A percentile compares a stretch with the other conserved stretches of the same genome.
Conservation (phyloP, 2,888 invertebrate species). For the Drosophila kuntzei region DNA sequence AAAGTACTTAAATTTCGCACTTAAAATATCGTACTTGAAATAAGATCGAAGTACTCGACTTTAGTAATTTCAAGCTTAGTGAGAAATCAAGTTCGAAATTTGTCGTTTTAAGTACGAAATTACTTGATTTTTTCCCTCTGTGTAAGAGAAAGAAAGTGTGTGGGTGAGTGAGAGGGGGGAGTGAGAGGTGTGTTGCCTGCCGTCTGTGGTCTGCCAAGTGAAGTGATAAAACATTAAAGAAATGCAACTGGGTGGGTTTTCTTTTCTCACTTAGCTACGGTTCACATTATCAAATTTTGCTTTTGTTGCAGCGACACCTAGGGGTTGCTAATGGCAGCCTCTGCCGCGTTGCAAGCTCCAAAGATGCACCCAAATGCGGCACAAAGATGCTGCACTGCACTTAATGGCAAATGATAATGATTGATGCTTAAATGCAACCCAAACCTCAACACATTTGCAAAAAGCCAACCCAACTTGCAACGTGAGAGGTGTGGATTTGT, state of each 20-base stretch:
- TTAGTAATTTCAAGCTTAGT: too few species aligned
- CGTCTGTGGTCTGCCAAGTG: conserved; percentile 54
- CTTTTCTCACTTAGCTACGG: conserved; percentile 4
- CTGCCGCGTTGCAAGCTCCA: conserved; percentile 19
- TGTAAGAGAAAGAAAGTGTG: not conserved
- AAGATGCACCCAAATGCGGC: conserved; percentile 30
- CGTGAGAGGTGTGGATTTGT: too few species aligned
- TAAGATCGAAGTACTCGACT: too few species aligned
- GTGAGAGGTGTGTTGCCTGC: conserved; percentile 14
- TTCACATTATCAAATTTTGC: not conserved
- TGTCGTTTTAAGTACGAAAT: too few species aligned
- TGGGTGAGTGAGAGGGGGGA: not conserved
- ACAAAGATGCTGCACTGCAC: conserved; percentile 58
- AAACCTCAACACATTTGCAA: not conserved
- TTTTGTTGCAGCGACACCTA: conserved; percentile 53
- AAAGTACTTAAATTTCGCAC: too few species aligned
- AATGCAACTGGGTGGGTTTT: conserved; percentile 42
- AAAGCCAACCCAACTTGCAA: too few species aligned
- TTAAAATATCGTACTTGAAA: too few species aligned
- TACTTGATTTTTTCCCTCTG: too few species aligned
- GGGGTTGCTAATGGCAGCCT: conserved; percentile 72
- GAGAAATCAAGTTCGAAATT: too few species aligned
- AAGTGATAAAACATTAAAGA: conserved; percentile 79
- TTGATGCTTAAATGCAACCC: conserved; percentile 72
- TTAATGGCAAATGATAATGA: conserved; percentile 80